phyloP scores from a whole-genome alignment of 2,113 vertebrate genomes.

The Odocoileus virginianus region DNA sequence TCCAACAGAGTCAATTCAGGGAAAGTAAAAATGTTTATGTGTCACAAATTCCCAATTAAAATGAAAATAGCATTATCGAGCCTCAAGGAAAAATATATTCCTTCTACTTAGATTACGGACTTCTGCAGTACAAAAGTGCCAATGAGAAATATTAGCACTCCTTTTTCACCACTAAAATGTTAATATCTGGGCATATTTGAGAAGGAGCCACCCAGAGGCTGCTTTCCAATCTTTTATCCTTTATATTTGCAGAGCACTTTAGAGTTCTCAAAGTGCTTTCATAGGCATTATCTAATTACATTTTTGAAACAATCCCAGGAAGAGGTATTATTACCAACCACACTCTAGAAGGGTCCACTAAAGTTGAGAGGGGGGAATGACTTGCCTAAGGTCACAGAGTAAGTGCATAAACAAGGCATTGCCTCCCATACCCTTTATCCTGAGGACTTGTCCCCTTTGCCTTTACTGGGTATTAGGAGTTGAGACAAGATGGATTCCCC shows the following conservation, averaged over 20 bases:
- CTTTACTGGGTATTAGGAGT: background rate
- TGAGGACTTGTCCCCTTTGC: background rate
- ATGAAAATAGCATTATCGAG: conserved; percentile 43
- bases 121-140: conserved; percentile 18
- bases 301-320: conserved; percentile 54
- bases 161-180: conserved; percentile 37
- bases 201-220: conserved; percentile 7
- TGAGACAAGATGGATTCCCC: background rate
- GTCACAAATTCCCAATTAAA: conserved; percentile 47
- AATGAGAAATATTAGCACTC: conserved; percentile 33
- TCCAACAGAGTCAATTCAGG: conserved; percentile 26
- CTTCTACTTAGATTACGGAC: conserved; percentile 38
- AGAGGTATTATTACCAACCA: background rate
- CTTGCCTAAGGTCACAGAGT: background rate
- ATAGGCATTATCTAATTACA: background rate
- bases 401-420: background rate
- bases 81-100: conserved; percentile 38
- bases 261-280: conserved; percentile 17
- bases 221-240: background rate
- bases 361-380: background rate
- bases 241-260: background rate
- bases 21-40: conserved; percentile 19
- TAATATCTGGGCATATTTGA: conserved; percentile 35
- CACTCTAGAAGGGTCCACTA: background rate
- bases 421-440: fast-evolving